Evolutionary conservation across 2,113 vertebrate genomes (phyloP).

Genomic region (Eubucco bourcierii): DNA sequence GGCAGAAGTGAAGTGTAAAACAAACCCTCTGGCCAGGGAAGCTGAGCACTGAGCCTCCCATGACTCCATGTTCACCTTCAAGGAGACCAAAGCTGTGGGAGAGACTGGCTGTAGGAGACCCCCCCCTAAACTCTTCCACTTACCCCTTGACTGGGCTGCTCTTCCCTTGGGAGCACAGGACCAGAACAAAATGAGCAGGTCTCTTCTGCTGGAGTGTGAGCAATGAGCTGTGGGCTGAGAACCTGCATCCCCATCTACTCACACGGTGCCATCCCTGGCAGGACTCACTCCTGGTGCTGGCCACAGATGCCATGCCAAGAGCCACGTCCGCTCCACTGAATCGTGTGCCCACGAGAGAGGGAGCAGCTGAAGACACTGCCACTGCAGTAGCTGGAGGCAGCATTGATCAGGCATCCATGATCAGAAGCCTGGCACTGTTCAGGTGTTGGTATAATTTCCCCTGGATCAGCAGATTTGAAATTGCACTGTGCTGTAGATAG

Average conservation of each 20-base stretch:
- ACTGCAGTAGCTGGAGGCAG: background rate
- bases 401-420: background rate
- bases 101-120: background rate
- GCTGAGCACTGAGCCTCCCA: background rate
- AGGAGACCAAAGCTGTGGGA: background rate
- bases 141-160: background rate
- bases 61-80: background rate
- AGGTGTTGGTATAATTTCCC: background rate
- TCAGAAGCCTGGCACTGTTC: background rate
- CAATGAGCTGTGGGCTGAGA: background rate
- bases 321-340: background rate
- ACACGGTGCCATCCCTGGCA: accelerated
- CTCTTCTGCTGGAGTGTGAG: background rate
- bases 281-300: background rate
- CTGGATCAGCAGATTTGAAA: constrained; percentile 31
- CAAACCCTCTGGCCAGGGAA: background rate
- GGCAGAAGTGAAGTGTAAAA: background rate
- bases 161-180: background rate
- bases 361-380: background rate
- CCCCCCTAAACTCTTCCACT: background rate
- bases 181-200: background rate
- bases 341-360: background rate
- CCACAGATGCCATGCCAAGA: background rate
- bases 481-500: background rate
- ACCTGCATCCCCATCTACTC: background rate